Conservation (phyloP, 2,888 invertebrate species). For the Myathropa florea region DNA sequence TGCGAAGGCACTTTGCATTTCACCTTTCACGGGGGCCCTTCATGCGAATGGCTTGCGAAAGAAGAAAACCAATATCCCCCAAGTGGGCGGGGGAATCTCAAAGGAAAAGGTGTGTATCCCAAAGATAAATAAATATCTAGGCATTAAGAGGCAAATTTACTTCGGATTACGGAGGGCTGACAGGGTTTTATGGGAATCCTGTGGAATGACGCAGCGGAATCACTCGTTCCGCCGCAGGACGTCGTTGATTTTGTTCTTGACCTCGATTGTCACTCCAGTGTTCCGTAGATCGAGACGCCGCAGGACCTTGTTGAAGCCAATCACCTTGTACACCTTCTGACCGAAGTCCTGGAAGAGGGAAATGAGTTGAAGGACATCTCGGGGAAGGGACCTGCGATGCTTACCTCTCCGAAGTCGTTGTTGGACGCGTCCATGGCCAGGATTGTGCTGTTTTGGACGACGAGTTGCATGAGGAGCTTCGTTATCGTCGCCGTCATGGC, state of each 20-base stretch:
- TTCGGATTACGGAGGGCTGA: slow-evolving; percentile 78
- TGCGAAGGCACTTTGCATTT: slow-evolving; percentile 21
- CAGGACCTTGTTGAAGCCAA: slow-evolving; percentile 77
- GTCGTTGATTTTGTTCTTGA: slow-evolving; percentile 75
- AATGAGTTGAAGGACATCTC: not conserved
- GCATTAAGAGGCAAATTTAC: slow-evolving; percentile 74
- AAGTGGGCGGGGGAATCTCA: not conserved
- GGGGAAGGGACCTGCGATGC: not conserved
- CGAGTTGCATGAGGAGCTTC: slow-evolving; percentile 77
- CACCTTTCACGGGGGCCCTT: slow-evolving; percentile 55
- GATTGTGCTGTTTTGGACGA: slow-evolving; percentile 76
- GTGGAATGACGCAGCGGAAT: not conserved
- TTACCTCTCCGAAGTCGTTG: slow-evolving; percentile 77
- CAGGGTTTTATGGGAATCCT: slow-evolving; percentile 76
- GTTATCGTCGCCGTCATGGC: slow-evolving; percentile 76
- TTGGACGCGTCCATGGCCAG: slow-evolving; percentile 76
- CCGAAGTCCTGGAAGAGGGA: slow-evolving; percentile 75
- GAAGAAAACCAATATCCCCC: slow-evolving; percentile 50
- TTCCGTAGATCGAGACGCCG: slow-evolving; percentile 77
- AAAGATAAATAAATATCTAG: slow-evolving; percentile 71
- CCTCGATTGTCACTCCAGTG: slow-evolving; percentile 75
- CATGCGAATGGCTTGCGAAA: slow-evolving; percentile 22
- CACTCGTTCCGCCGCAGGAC: slow-evolving; percentile 70
- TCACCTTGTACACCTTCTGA: slow-evolving; percentile 76
- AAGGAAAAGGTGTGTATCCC: slow-evolving; percentile 61